Conservation (phyloP, 2,113 vertebrate genomes). For the Pseudorasbora parva region DNA sequence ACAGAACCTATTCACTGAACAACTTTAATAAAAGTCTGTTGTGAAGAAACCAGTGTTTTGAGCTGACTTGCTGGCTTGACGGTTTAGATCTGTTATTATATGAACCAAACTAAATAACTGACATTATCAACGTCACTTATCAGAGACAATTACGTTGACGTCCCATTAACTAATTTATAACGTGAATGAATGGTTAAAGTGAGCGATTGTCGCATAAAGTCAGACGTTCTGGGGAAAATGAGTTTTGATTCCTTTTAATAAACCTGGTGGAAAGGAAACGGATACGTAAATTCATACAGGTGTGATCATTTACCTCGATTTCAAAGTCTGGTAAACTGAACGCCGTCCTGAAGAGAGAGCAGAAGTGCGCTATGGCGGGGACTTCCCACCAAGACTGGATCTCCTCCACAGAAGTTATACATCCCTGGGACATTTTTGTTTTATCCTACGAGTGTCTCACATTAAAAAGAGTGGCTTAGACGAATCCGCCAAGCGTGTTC, state of each 20-base stretch:
- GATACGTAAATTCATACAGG: background rate
- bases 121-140: background rate
- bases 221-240: background rate
- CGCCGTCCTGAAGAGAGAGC: constrained; percentile 93
- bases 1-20: background rate
- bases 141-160: background rate
- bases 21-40: background rate
- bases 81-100: constrained; percentile 8
- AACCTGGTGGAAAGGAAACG: background rate
- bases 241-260: constrained; percentile 14
- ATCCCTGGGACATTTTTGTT: constrained; percentile 80
- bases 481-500: constrained; percentile 4
- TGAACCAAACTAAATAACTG: background rate
- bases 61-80: too few relatives aligned
- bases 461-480: constrained; percentile 65
- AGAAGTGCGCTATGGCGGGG: constrained; percentile 97
- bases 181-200: background rate
- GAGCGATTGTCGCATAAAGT: background rate
- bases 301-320: constrained; percentile 86
- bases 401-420: constrained; percentile 85
- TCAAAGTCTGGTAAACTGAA: constrained; percentile 95
- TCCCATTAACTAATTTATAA: background rate
- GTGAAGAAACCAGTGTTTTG: background rate
- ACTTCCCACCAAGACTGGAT: constrained; percentile 97
- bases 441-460: constrained; percentile 64